Evolutionary conservation across 92 coral and sea anemone species (phyloP).

Genomic region (Palythoa heliodiscus): DNA sequence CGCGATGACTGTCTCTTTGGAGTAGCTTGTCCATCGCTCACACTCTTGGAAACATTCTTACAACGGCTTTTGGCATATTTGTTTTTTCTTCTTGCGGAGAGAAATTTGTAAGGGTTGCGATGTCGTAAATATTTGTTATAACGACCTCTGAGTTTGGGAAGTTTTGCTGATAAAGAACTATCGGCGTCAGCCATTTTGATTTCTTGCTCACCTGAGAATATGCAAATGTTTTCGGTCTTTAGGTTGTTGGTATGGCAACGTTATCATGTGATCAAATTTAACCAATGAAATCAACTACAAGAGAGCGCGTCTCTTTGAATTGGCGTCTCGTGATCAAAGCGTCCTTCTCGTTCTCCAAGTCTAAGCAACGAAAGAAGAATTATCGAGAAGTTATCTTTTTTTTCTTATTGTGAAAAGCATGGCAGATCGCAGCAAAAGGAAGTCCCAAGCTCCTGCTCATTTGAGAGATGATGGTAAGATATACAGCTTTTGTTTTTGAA

Average conservation of each 20-base stretch:
- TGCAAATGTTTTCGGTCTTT: neutral
- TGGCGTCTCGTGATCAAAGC: neutral
- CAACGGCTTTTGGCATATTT: neutral
- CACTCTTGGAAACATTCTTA: neutral
- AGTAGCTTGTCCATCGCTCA: neutral
- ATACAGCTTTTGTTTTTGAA: neutral
- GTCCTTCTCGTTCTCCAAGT: too few relatives aligned
- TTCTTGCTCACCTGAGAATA: neutral
- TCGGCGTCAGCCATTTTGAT: neutral
- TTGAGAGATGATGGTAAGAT: conserved; percentile 22
- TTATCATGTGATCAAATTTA: neutral
- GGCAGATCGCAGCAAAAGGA: conserved; percentile 2
- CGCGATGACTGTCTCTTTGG: neutral
- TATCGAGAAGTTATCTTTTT: too few relatives aligned
- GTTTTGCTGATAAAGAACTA: neutral
- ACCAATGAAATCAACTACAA: neutral
- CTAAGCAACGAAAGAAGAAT: too few relatives aligned
- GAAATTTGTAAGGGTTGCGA: conserved; percentile 8
- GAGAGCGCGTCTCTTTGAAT: neutral
- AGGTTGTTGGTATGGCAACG: neutral
- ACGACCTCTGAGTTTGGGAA: neutral
- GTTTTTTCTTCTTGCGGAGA: neutral
- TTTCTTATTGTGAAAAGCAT: too few relatives aligned
- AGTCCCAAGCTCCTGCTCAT: conserved; percentile 11
- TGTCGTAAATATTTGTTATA: neutral